Evolutionary conservation across 2,888 invertebrate species (phyloP).

Genomic region (Formica aserva): DNA sequence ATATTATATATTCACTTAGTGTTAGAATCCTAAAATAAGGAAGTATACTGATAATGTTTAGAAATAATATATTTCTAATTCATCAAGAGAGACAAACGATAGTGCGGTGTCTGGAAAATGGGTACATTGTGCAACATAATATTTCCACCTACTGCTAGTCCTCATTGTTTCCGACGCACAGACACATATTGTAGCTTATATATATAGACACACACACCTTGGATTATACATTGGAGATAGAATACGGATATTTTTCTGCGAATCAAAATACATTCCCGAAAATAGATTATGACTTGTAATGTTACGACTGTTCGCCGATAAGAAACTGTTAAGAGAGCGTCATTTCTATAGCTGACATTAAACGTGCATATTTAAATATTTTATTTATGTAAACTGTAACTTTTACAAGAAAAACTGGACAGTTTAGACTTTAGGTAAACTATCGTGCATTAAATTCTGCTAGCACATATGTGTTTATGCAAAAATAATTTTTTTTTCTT

Average conservation of each 20-base stretch:
- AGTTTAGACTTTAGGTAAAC: constrained; percentile 42
- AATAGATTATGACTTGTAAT: constrained; percentile 68
- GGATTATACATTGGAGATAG: constrained; percentile 62
- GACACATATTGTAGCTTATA: constrained; percentile 54
- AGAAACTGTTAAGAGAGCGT: constrained; percentile 56
- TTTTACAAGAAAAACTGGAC: constrained; percentile 11
- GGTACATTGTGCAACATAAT: constrained; percentile 61
- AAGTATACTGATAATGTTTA: constrained; percentile 76
- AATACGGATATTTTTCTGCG: constrained; percentile 76
- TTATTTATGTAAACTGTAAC: constrained; percentile 59
- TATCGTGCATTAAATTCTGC: constrained; percentile 17
- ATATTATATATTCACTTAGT: constrained; percentile 67
- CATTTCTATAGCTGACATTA: constrained; percentile 60
- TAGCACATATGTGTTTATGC: constrained; percentile 36
- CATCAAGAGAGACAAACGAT: constrained; percentile 69
- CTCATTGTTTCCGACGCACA: constrained; percentile 71
- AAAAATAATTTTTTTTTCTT: constrained; percentile 23
- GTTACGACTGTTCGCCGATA: constrained; percentile 54
- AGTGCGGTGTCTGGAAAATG: constrained; percentile 70
- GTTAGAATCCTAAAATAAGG: constrained; percentile 66
- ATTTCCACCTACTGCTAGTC: constrained; percentile 64
- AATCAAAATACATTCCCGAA: constrained; percentile 81
- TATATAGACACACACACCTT: constrained; percentile 56
- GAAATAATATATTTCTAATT: constrained; percentile 81
- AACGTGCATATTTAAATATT: constrained; percentile 58